phyloP scores from a whole-genome alignment of 2,888 invertebrate genomes.

The Coelinius sp. region DNA sequence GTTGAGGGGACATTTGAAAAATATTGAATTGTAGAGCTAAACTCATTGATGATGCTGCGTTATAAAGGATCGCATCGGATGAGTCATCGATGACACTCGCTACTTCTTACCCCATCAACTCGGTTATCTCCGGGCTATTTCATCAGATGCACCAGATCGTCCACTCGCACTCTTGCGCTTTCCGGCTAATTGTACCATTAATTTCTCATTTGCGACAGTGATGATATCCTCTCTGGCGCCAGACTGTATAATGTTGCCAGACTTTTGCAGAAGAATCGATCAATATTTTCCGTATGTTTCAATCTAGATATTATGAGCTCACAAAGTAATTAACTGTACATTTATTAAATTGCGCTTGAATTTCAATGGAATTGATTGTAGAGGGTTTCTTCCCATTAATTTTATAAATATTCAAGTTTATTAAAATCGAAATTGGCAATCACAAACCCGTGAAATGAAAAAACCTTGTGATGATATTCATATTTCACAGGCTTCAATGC shows the following conservation, averaged over 20 bases:
- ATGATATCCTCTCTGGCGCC: slow-evolving; percentile 46
- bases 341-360: neutral
- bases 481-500: neutral
- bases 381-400: no score
- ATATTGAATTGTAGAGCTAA: no score
- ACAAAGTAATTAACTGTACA: slow-evolving; percentile 3
- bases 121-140: neutral
- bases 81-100: no score
- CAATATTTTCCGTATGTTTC: neutral
- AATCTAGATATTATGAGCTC: neutral
- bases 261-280: neutral
- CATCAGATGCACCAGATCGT: slow-evolving; percentile 19
- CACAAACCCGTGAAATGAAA: neutral
- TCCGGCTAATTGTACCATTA: slow-evolving; percentile 45
- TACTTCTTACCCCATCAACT: neutral
- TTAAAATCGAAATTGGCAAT: neutral
- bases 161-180: slow-evolving; percentile 35
- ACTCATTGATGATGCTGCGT: no score
- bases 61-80: no score
- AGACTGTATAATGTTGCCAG: neutral
- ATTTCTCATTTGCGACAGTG: slow-evolving; percentile 44
- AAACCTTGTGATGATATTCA: neutral
- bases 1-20: no score
- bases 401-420: no score
- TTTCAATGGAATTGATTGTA: neutral